Percentiles rank a stretch among this genome's conserved stretches.
Conservation (phyloP, 2,797 vertebrate genomes). For the Tiaroga cobitis region DNA sequence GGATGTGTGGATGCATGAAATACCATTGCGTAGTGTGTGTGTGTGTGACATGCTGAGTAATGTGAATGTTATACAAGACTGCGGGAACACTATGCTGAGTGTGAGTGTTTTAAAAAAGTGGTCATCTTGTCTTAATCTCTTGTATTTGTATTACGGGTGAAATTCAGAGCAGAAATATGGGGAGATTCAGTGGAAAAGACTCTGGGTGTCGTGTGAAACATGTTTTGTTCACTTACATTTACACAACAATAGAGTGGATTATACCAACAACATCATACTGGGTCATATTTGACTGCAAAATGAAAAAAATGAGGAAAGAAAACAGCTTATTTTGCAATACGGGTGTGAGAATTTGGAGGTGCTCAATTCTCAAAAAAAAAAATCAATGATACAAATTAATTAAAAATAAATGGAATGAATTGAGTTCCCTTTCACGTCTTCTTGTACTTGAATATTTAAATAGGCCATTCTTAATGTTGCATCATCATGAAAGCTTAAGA, state of each 20-base stretch:
- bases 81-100: background rate
- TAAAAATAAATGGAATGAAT: background rate
- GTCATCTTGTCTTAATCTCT: background rate
- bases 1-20: background rate
- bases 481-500: too few relatives aligned
- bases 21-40: slow-evolving; percentile 7
- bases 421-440: too few relatives aligned
- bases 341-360: too few relatives aligned
- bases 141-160: background rate
- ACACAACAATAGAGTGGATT: background rate
- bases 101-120: slow-evolving; percentile 18
- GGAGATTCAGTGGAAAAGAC: background rate
- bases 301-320: too few relatives aligned
- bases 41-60: slow-evolving; percentile 21
- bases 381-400: too few relatives aligned
- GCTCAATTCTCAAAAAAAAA: too few relatives aligned
- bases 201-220: background rate
- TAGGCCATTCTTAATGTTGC: too few relatives aligned
- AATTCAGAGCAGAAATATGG: background rate
- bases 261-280: background rate
- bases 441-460: too few relatives aligned
- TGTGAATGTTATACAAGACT: slow-evolving; percentile 21
- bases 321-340: too few relatives aligned
- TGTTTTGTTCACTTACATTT: background rate
- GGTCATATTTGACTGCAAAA: background rate